Percentiles rank a stretch among this genome's conserved stretches.
These are phyloP conservation scores for Xiphophorus maculatus DNA, from an alignment of 2,113 vertebrate species.

Conservation along the genomic window DNA sequence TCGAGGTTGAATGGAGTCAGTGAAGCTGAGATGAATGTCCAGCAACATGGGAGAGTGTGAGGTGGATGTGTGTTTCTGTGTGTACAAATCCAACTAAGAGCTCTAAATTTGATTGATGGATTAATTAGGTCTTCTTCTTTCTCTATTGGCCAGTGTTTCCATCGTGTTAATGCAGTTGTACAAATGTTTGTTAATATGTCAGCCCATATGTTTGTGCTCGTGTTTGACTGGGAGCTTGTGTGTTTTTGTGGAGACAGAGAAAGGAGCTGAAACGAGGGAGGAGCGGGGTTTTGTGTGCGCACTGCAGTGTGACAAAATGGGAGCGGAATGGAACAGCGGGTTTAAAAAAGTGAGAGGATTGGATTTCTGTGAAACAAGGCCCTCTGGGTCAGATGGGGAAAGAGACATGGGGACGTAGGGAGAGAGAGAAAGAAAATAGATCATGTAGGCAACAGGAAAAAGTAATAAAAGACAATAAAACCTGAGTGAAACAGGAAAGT, in stretches of 20 bases:
- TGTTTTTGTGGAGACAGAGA: slow-evolving; percentile 24
- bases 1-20: slow-evolving; percentile 60
- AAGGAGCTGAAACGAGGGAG: slow-evolving; percentile 52
- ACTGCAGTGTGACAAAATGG: slow-evolving; percentile 75
- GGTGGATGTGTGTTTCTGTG: slow-evolving; percentile 19
- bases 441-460: slow-evolving; percentile 22
- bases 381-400: slow-evolving; percentile 65
- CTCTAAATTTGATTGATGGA: slow-evolving; percentile 56
- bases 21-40: slow-evolving; percentile 69
- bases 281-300: slow-evolving; percentile 66
- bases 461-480: slow-evolving; percentile 32
- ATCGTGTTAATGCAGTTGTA: slow-evolving; percentile 23
- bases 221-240: slow-evolving; percentile 5
- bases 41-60: slow-evolving; percentile 12
- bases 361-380: slow-evolving; percentile 69
- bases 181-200: slow-evolving; percentile 35
- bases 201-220: not conserved
- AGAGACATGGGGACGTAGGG: slow-evolving; percentile 29
- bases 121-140: slow-evolving; percentile 46
- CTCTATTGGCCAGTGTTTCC: not conserved
- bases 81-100: slow-evolving; percentile 37
- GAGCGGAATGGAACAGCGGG: slow-evolving; percentile 75
- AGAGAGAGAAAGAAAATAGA: slow-evolving; percentile 23
- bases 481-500: slow-evolving; percentile 30
- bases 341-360: slow-evolving; percentile 75